Conservation (phyloP, 2,888 invertebrate species). For the Lasioglossum marginatum region DNA sequence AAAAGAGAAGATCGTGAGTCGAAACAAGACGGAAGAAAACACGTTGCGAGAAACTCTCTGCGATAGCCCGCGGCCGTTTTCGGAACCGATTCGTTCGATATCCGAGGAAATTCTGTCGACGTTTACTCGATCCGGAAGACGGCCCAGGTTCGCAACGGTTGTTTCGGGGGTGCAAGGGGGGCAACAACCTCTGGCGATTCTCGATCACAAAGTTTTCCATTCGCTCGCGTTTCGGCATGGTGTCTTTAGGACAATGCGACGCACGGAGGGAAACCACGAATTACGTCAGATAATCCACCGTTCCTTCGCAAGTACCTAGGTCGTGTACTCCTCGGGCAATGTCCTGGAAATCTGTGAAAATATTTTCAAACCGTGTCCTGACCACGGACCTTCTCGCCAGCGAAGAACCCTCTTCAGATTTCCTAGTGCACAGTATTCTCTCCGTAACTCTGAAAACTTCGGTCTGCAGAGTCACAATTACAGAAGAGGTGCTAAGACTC, state of each 20-base stretch:
- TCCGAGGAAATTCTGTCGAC: neutral
- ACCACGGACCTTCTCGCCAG: neutral
- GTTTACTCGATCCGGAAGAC: neutral
- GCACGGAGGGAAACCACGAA: constrained; percentile 17
- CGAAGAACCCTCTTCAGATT: neutral
- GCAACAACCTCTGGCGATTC: constrained; percentile 25
- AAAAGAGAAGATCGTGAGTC: neutral
- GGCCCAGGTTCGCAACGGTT: neutral
- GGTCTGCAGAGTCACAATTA: neutral
- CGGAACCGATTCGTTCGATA: neutral
- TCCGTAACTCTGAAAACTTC: too few species aligned
- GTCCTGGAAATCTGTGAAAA: neutral
- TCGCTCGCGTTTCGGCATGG: constrained; percentile 16
- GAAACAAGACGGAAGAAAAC: neutral
- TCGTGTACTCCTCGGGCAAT: neutral
- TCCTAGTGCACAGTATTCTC: neutral
- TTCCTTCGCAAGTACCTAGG: neutral
- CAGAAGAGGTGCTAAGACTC: too few species aligned
- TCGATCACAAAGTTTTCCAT: constrained; percentile 55
- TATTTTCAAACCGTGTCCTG: neutral
- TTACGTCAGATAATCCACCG: constrained; percentile 33
- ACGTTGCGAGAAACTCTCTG: neutral
- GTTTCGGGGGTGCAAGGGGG: neutral
- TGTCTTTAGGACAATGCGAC: neutral
- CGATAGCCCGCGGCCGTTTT: neutral